Evolutionary conservation across 1,140 invertebrate genomes (phyloP), one percentile per base, ranked within the genome.

Genomic region (Calosoma granatense): DNA sequence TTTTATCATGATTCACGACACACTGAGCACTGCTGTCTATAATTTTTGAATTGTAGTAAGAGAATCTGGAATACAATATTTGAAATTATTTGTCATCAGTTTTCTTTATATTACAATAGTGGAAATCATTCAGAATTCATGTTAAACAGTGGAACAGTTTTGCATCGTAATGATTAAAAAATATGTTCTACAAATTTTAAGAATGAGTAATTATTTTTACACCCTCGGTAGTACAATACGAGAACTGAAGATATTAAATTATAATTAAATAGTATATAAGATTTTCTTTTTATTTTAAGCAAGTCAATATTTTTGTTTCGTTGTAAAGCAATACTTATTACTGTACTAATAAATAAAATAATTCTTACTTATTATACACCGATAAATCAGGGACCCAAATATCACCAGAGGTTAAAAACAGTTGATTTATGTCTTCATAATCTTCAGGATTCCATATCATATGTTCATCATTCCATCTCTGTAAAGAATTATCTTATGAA

Each of bases 371-470:
- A 60, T 77, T 78, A 55, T 73, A 77, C 20, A 78, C 60, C 0
- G 72, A 70, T 19, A 79, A 56, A 64, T 76, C 72, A 2, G 77
- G 77, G 6, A 67, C 56, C 77, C 77, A 79, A 55, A 79, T 68
- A 15, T 75, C 68, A 19, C 60, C 57, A 36, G 64, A 69, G 20
- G 67, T 67, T 11, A 75, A 58, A 55, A 73, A 67, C 51, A 76
- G 64, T 39, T 56, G 56, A 11, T 57, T 62, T 2, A 79, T 65
- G 0, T 64, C 63, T 0, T 73, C 70, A 53, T 71, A 76, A 22
- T 77, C 68, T 4, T 65, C 66, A 0, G 73, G 68, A 36, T 68
- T 69, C 77, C 77, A 79, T 36, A 63, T 70, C 0, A 78, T 63
- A 64, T 75, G 72, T n/a, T 68, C 61, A 57, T 78, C 76, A 1